Percentiles rank a stretch among this genome's conserved stretches.
phyloP scores from a whole-genome alignment of 2,113 vertebrate genomes.

The Bubo scandiacus region DNA sequence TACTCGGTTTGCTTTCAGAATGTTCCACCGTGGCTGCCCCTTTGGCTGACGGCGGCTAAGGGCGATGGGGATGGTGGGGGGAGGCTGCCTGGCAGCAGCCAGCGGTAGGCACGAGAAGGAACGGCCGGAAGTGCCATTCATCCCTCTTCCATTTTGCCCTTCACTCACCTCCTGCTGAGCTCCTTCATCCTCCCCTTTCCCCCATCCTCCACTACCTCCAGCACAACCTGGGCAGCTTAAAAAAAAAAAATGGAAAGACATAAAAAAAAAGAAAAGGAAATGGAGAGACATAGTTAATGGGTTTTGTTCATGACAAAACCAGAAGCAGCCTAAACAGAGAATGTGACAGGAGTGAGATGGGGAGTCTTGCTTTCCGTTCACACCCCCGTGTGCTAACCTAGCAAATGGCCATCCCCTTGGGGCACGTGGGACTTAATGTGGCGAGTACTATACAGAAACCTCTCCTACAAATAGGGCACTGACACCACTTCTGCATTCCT shows the following conservation, averaged over 20 bases:
- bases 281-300: accelerated
- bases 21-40: background rate
- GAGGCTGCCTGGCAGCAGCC: background rate
- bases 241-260: background rate
- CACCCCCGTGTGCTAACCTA: background rate
- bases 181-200: background rate
- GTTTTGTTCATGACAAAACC: background rate
- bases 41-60: background rate
- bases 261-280: background rate
- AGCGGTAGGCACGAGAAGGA: background rate
- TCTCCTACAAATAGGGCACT: background rate
- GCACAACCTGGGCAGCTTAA: background rate
- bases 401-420: background rate
- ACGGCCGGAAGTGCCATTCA: background rate
- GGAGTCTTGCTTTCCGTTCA: background rate
- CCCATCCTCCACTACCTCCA: background rate
- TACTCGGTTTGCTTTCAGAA: background rate
- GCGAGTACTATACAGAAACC: background rate
- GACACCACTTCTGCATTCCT: background rate
- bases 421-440: accelerated
- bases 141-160: background rate
- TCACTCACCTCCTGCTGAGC: background rate
- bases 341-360: background rate
- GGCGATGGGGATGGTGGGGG: background rate
- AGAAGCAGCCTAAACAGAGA: background rate